Evolutionary conservation across 2,113 vertebrate genomes (phyloP).

Genomic region (Rhinolophus sinicus): DNA sequence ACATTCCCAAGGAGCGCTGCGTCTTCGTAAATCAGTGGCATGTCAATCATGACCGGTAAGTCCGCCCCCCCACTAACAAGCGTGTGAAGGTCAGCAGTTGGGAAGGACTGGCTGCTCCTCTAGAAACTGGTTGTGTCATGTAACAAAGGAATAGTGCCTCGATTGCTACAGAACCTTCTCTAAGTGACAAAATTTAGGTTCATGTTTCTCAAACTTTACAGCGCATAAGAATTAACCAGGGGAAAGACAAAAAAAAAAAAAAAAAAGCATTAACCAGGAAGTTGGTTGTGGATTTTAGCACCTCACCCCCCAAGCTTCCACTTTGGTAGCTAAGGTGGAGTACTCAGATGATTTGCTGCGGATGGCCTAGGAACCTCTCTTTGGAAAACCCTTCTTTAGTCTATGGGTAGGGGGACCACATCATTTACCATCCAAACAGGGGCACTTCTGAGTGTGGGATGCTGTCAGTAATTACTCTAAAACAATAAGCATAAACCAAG

Average conservation of each 20-base stretch:
- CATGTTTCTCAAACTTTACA: not conserved
- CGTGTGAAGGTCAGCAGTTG: not conserved
- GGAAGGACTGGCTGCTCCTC: not conserved
- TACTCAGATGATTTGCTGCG: not conserved
- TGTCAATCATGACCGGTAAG: slow-evolving; percentile 94
- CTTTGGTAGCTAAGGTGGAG: not conserved
- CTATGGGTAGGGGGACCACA: not conserved
- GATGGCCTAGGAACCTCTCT: not conserved
- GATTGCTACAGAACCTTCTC: not conserved
- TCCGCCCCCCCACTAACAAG: slow-evolving; percentile 40
- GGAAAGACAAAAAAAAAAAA: no score
- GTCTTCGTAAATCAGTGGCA: slow-evolving; percentile 97
- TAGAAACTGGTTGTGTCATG: not conserved
- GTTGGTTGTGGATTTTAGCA: not conserved
- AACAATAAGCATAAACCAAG: not conserved
- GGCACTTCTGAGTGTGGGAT: not conserved
- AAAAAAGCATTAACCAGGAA: not conserved
- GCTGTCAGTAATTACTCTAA: not conserved
- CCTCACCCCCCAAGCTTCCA: not conserved
- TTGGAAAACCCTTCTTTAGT: not conserved
- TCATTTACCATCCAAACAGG: not conserved
- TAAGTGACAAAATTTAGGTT: not conserved
- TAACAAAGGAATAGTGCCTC: not conserved
- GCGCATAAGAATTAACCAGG: not conserved
- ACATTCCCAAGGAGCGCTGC: slow-evolving; percentile 91